These are phyloP conservation scores for Salticus scenicus DNA, from an alignment of 2,888 invertebrate species.

Conservation along the genomic window DNA sequence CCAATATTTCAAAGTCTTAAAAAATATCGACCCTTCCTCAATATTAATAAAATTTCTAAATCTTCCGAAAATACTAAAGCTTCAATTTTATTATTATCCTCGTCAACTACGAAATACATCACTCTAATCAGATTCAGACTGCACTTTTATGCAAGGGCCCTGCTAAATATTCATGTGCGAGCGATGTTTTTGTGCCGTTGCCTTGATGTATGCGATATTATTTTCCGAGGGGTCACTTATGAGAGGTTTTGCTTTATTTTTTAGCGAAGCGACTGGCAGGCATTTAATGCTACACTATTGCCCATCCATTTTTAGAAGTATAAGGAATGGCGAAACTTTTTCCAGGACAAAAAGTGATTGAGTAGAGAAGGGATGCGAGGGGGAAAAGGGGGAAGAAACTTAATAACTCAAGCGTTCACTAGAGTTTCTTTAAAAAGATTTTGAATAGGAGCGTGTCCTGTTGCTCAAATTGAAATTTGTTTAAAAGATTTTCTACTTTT, in stretches of 20 bases:
- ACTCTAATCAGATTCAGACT: constrained; percentile 48
- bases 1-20: constrained; percentile 1
- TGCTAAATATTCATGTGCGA: constrained; percentile 60
- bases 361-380: no score
- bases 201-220: constrained; percentile 54
- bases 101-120: constrained; percentile 16
- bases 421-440: background rate
- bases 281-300: constrained; percentile 5
- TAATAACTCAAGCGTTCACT: background rate
- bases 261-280: background rate
- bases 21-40: constrained; percentile 20
- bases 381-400: background rate
- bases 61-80: constrained; percentile 45
- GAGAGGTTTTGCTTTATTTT: constrained; percentile 9
- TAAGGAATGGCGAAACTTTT: background rate
- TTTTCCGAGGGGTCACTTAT: constrained; percentile 47
- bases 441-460: background rate
- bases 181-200: constrained; percentile 37
- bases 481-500: background rate
- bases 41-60: constrained; percentile 17
- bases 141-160: constrained; percentile 39
- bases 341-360: background rate
- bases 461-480: background rate
- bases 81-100: constrained; percentile 62
- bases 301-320: constrained; percentile 1